Evolutionary conservation across 2,113 vertebrate genomes (phyloP).

Genomic region (Lipotes vexillifer): DNA sequence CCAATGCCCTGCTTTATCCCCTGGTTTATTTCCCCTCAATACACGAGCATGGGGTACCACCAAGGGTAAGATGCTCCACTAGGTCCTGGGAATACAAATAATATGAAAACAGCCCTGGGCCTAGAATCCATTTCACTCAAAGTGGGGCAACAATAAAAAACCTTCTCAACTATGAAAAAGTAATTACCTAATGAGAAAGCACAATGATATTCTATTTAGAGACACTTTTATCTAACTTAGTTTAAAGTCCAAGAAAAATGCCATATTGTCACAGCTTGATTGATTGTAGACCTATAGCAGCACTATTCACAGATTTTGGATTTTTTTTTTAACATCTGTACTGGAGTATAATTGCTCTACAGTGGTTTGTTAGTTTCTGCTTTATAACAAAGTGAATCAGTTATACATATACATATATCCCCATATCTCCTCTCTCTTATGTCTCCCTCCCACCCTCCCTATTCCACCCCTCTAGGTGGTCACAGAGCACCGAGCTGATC

Average conservation of each 20-base stretch:
- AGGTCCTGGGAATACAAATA: neutral
- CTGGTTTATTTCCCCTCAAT: neutral
- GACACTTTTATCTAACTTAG: neutral
- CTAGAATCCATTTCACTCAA: neutral
- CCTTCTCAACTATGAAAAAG: neutral
- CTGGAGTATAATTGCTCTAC: too few species aligned
- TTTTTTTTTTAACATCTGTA: too few species aligned
- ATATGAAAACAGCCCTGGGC: neutral
- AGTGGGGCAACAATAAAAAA: neutral
- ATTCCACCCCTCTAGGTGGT: too few species aligned
- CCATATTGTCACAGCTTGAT: too few species aligned
- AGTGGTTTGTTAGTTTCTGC: too few species aligned
- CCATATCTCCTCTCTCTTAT: too few species aligned
- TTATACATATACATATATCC: too few species aligned
- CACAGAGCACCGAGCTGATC: too few species aligned
- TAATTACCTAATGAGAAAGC: neutral
- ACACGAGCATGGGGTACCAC: accelerated
- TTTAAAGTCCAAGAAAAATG: neutral
- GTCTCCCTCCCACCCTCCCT: too few species aligned
- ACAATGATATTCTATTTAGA: neutral
- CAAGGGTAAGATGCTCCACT: accelerated
- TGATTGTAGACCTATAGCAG: neutral
- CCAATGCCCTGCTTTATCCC: too few species aligned
- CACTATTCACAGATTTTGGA: too few species aligned
- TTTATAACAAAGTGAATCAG: too few species aligned